phyloP scores from a whole-genome alignment of 2,888 invertebrate genomes.

The Agonopterix arenella region DNA sequence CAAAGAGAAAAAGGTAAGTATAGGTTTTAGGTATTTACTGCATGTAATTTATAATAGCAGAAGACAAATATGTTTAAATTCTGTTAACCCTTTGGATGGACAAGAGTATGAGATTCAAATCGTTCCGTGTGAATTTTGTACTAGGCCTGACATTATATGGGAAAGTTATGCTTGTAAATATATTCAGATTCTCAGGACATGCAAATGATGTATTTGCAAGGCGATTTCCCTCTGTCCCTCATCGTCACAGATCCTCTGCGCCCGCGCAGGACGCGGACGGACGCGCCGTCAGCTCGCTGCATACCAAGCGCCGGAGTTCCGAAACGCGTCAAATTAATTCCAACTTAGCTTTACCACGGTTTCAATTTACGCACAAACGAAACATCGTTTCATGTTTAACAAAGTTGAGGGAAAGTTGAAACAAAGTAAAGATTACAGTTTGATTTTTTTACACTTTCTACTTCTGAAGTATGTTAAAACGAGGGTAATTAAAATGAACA shows the following conservation, averaged over 20 bases:
- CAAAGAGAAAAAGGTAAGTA: too few relatives aligned
- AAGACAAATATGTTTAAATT: too few relatives aligned
- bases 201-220: background rate
- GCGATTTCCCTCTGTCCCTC: background rate
- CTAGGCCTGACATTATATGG: background rate
- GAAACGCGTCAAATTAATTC: slow-evolving; percentile 52
- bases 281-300: background rate
- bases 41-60: too few relatives aligned
- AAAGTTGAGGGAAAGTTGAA: too few relatives aligned
- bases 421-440: too few relatives aligned
- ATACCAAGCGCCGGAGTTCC: slow-evolving; percentile 28
- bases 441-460: too few relatives aligned
- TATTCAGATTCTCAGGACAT: background rate
- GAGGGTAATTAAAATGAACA: background rate
- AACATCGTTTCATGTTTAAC: too few relatives aligned
- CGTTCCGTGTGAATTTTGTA: too few relatives aligned
- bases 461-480: too few relatives aligned
- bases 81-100: too few relatives aligned
- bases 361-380: background rate
- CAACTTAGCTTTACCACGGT: slow-evolving; percentile 19
- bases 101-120: too few relatives aligned
- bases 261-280: background rate
- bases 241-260: background rate
- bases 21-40: too few relatives aligned
- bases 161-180: background rate